Base-by-base conservation (phyloP, 2,113 vertebrate genomes). In the Cervus canadensis region DNA sequence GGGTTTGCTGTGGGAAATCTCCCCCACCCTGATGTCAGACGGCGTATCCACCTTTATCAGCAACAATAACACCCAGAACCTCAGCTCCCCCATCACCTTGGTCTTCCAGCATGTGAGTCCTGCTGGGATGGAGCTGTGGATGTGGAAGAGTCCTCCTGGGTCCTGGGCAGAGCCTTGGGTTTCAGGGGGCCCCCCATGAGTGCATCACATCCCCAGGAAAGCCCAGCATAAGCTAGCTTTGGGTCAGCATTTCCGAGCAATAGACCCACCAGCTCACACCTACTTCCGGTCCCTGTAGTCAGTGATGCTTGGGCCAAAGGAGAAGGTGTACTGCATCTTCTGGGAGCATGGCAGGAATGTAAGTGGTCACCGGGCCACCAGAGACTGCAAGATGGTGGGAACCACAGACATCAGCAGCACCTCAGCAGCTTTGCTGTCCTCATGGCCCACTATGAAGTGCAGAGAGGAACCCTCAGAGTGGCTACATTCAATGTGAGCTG, bases 401-500 rank as follows among this genome's bases (percentile, higher is more conserved):
- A 87, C 96, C 2, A 13, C 89, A 84, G 96, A 97, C 25, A 97
- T 94, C 96, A 97, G 96, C 97, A 99, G 89, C 99, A 99, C 50
- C 98, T 99, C 11, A 99, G 99, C 84, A 99, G 98, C 23, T 99
- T 99, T 71, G 99, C 99, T 6, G 87, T 99, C 88, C 98, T 99
- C 91, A 90, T 99, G 98, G 98, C 98, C 89, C 98, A 89, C 3
- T 7, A 36, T 0, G 7, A 57, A 0, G 7, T 11, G 9, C 87
- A 84, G 95, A 95, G 94, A 40, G 93, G 94, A 36, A 12, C 33
- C 3, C 8, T 5, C 12, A 40, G 40, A 48, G 67, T 12, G 54
- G 36, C 23, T 64, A 11, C 13, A 28, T 28, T 74, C 6, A 59
- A 0, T 36, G 10, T 48, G 30, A 15, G 1, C 45, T 28, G 15